Base-by-base conservation (phyloP, 2,888 invertebrate genomes). In the Nemotelus pantherinus region DNA sequence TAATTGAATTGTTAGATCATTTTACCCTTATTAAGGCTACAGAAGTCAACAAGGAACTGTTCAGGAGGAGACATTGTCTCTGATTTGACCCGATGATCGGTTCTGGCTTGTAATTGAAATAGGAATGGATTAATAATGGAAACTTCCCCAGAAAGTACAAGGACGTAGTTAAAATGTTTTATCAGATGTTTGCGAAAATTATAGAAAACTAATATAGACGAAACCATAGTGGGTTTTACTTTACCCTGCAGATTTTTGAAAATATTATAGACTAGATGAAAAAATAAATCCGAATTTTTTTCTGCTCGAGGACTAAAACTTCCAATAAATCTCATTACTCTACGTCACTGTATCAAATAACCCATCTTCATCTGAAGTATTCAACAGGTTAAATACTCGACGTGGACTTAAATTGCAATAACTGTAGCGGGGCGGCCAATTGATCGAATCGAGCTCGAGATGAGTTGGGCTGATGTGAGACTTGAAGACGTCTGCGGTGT, bases 1-100 rank as follows among this genome's bases (percentile, higher is more conserved):
- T 82, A 82, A 82, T 82, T 82, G 82, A 82, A 82, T 81, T 82
- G 82, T 82, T 82, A 81, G 81, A 82, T 81, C 81, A 81, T 81
- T 80, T 80, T 81, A 80, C 80, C 80, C 80, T 80, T 77, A 77
- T 77, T 77, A 77, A 77, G 68, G 57, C 25, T 68, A 57, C 64
- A 65, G 55, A 58, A 55, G 70, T 70, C 55, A 55, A 70, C 25
- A 25, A 43, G 41, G 53, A 70, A 50, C 55, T 70, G 55, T 39
- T 7, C 63, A 7, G 60, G 10, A 45, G 25, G 71, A 74, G 60
- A 74, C 74, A 60, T 25, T 48, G 63, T 74, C 60, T 60, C 63
- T 58, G 44, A 41, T 70, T 53, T 41, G 55, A 58, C 58, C 57
- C 48, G 47, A 72, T 72, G 72, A 72, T 60, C 45, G 60, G 25